Evolutionary conservation across 2,797 vertebrate genomes (phyloP), one percentile per base, ranked within the genome.

Genomic region (Phalanger gymnotis): DNA sequence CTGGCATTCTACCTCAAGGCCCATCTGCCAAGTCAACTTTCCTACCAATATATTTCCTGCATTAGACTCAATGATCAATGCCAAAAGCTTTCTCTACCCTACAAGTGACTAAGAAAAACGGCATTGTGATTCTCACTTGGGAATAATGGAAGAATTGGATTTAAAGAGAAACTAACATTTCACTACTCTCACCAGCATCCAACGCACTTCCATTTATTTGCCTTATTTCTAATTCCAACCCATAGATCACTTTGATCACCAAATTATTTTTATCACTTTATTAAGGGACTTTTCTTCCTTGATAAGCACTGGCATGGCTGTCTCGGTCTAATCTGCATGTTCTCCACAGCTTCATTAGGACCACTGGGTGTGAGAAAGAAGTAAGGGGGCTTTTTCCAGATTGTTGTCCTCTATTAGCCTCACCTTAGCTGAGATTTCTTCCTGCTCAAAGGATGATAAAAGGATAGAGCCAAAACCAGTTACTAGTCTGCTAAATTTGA

Each of bases 91-190:
- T 91, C 87, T 94, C 53, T 91, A 91, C 87, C 66, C 66, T 89
- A 53, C 12, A 25, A 28, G 25, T 2, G 56, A 92, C 53, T 58
- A 13, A 1, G 10, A 27, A 81, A 7, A 73, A 90, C 0, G 22
- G 54, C 16, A 27, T 94, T 90, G 54, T 57, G 81, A 90, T 47
- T 92, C 91, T 97, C 91, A 95, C 95, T 87, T 96, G 55, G 31
- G 40, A 58, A 81, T 47, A 19, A 81, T 4, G 22, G 40, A 81
- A 81, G 51, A 95, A 34, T 89, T 7, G 0, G 54, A 89, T 40
- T 73, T 27, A 90, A 81, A 92, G 55, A 91, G 27, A 90, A 90
- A 61, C 40, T 47, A 81, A 47, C 73, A 47, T 7, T 27, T 81
- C 40, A 47, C 22, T 47, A 81, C 7, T 81, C 40, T 47, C n/a